phyloP scores from a whole-genome alignment of 2,113 vertebrate genomes.

The Orthonyx spaldingii region DNA sequence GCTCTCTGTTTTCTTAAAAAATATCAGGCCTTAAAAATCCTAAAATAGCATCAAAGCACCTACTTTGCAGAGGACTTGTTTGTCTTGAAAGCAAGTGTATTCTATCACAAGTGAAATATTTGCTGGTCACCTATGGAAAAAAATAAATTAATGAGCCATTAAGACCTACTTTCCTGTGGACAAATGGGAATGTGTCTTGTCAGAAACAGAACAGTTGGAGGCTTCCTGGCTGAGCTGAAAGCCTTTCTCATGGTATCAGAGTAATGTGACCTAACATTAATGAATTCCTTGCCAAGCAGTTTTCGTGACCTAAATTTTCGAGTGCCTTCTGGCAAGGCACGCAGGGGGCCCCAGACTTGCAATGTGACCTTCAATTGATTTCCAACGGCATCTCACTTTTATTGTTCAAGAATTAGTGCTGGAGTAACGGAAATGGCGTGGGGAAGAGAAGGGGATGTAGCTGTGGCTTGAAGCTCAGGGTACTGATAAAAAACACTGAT shows the following conservation, averaged over 20 bases:
- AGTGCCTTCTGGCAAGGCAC: neutral
- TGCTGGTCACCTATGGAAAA: neutral
- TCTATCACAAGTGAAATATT: neutral
- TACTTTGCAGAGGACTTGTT: neutral
- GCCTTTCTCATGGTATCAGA: neutral
- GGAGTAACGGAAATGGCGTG: accelerated
- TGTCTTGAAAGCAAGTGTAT: neutral
- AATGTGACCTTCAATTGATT: neutral
- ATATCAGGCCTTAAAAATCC: neutral
- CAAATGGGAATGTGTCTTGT: neutral
- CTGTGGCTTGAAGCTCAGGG: neutral
- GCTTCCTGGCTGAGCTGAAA: neutral
- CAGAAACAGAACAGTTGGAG: neutral
- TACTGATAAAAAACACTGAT: neutral
- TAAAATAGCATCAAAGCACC: neutral
- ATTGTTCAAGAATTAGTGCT: neutral
- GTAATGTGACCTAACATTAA: neutral
- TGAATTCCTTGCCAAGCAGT: neutral
- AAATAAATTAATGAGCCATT: neutral
- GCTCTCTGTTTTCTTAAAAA: neutral
- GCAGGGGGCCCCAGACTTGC: neutral
- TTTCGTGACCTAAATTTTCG: slow-evolving; percentile 1
- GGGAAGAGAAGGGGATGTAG: neutral
- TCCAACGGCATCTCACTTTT: neutral
- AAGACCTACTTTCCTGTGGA: neutral